Conservation (phyloP, 1,140 invertebrate genomes). For the Asobara japonica region DNA sequence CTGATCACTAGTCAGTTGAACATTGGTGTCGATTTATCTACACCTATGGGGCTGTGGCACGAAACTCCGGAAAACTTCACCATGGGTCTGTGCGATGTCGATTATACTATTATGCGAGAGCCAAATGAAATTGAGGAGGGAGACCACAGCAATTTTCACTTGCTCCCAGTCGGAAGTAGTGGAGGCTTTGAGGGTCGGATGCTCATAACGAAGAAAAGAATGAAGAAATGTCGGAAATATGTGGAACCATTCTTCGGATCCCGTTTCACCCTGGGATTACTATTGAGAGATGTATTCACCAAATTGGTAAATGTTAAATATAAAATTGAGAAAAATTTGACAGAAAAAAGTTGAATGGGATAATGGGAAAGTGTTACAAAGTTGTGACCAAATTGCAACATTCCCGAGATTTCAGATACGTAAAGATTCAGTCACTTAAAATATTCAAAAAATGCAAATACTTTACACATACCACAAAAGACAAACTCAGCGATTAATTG, state of each 20-base stretch:
- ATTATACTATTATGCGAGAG: slow-evolving; percentile 49
- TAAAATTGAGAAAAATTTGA: not conserved
- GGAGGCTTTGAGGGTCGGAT: slow-evolving; percentile 39
- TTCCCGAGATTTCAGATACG: too few species aligned
- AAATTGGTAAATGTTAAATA: slow-evolving; percentile 41
- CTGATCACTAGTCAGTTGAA: slow-evolving; percentile 50
- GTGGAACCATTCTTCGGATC: slow-evolving; percentile 41
- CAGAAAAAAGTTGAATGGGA: too few species aligned
- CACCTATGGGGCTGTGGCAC: slow-evolving; percentile 42
- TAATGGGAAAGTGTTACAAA: too few species aligned
- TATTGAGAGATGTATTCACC: slow-evolving; percentile 29
- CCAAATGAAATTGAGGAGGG: slow-evolving; percentile 34
- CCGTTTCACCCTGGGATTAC: slow-evolving; percentile 30
- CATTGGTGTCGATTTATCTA: slow-evolving; percentile 41
- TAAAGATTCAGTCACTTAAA: too few species aligned
- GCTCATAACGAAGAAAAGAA: slow-evolving; percentile 45
- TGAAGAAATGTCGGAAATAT: slow-evolving; percentile 46
- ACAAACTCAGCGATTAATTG: too few species aligned
- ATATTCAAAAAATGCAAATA: too few species aligned
- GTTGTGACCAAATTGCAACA: too few species aligned
- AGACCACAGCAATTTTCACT: slow-evolving; percentile 31
- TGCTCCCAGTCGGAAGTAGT: slow-evolving; percentile 37
- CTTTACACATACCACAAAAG: too few species aligned
- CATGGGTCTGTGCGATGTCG: slow-evolving; percentile 53
- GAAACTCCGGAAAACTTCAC: slow-evolving; percentile 54